Evolutionary conservation across 1,140 invertebrate genomes (phyloP).

Genomic region (Drosophila auraria): DNA sequence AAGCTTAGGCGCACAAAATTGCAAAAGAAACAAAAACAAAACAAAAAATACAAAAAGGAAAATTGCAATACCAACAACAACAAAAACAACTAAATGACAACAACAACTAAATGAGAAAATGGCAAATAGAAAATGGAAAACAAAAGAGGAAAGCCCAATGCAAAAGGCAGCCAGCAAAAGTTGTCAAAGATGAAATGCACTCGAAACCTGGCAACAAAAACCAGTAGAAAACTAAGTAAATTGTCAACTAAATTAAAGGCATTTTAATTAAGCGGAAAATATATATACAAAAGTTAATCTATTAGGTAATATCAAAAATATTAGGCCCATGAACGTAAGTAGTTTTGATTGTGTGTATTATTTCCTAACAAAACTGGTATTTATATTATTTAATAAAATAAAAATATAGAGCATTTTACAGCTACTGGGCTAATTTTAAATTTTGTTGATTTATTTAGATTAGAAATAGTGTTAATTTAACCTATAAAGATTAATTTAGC

Average conservation of each 20-base stretch:
- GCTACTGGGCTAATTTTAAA: no score
- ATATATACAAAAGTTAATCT: neutral
- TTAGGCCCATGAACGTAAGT: no score
- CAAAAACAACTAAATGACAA: slow-evolving; percentile 19
- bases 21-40: slow-evolving; percentile 18
- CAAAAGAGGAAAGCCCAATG: slow-evolving; percentile 35
- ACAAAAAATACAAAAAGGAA: neutral
- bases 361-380: no score
- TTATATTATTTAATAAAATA: no score
- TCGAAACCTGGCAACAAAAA: slow-evolving; percentile 6
- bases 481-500: no score
- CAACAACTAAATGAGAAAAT: slow-evolving; percentile 37
- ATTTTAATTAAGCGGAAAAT: slow-evolving; percentile 26
- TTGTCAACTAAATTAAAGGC: slow-evolving; percentile 16
- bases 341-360: no score
- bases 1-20: slow-evolving; percentile 39
- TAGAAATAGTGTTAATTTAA: no score
- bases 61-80: slow-evolving; percentile 24
- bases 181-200: slow-evolving; percentile 33
- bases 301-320: neutral
- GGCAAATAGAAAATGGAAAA: slow-evolving; percentile 37
- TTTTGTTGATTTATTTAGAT: no score
- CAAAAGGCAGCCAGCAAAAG: slow-evolving; percentile 30
- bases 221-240: slow-evolving; percentile 4
- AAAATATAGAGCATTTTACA: no score